Base-by-base conservation (phyloP, 1,140 invertebrate species). In the Neodiprion fabricii region DNA sequence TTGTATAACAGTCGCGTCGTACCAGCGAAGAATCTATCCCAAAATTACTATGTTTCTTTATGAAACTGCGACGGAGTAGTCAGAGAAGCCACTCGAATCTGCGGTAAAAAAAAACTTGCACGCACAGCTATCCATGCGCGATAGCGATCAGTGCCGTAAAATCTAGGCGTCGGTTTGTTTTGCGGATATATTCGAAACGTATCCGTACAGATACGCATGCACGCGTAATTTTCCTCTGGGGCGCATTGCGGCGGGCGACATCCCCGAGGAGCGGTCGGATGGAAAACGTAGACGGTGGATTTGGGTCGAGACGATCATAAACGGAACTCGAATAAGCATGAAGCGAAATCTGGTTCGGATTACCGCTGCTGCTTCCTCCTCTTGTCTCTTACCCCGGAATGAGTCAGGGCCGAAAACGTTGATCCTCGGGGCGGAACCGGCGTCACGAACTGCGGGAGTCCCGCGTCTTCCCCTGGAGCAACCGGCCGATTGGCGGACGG, bases 371-470 rank as follows among this genome's bases (percentile, higher is more conserved):
- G 28, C 28, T 40, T 5, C 28, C 28, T 40, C 28, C 2, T 40
- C 28, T 40, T 40, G 28, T 40, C 28, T 40, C 28, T 40, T 40
- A 40, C 28, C 28, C 28, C 28, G 68, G 9, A 28, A 14, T n/a
- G 14, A 17, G 4, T 70, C 68, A 12, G 68, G 2, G 28, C n/a
- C 78, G 79, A 81, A 85, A 81, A 79, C 79, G 81, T 79, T 85
- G 83, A 85, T 85, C 83, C 81, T 81, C 76, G 73, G 77, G 80
- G 81, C 80, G 80, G 80, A 84, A 82, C 83, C 82, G 78, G 53
- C 71, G 75, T 78, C 82, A 85, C 83, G 82, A 81, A 80, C 80
- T 78, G 72, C 83, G 53, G 9, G 53, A 61, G 53, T 17, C 53
- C 11, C 8, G 53, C 53, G 53, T 12, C 53, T 83, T 83, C 78